Evolutionary conservation across 2,888 invertebrate species (phyloP), one percentile per base, ranked within the genome.

Genomic region (Eupithecia exiguata): DNA sequence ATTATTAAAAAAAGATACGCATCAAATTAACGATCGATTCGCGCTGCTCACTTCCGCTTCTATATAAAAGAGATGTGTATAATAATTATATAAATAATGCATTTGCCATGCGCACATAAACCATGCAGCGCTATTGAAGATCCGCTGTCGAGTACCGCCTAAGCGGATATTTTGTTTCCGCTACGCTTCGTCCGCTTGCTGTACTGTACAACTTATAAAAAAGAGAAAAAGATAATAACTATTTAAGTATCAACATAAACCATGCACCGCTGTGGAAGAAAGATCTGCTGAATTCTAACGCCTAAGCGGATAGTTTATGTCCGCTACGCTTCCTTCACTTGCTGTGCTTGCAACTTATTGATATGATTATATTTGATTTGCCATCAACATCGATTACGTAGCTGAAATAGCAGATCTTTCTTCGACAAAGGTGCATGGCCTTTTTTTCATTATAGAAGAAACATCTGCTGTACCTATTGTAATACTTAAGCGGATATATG

Each of bases 241-340:
- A 21, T 53, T 21, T 53, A 10, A 3, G 4, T 1, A 21, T 12
- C 10, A 53, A 21, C 6, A 53, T 49, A 21, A 4, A 21, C n/a
- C n/a, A 21, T 53, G 21, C 21, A 12, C 21, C 21, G n/a, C 49
- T n/a, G 49, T 49, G 3, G 18, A n/a, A 49, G 61, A 58, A 5
- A 14, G 61, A 21, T 61, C 5, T 25, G n/a, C 6, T 21, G 61
- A 30, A 21, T 16, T 12, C 30, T 30, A 14, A 61, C 25, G 25
- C 5, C 30, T 61, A 5, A 61, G 58, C 25, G 53, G 53, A 12
- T 61, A 25, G 14, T 9, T 62, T 36, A 35, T 35, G 6, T 71
- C 73, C 62, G 67, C 63, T 70, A 67, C 38, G 38, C 53, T 68
- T 68, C 70, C 53, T 74, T 49, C 70, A 49, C 74, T 63, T 70